A percentile compares a stretch with the other conserved stretches of the same genome.
phyloP scores from a whole-genome alignment of 2,113 vertebrate genomes.

The Crotalus helleri region DNA sequence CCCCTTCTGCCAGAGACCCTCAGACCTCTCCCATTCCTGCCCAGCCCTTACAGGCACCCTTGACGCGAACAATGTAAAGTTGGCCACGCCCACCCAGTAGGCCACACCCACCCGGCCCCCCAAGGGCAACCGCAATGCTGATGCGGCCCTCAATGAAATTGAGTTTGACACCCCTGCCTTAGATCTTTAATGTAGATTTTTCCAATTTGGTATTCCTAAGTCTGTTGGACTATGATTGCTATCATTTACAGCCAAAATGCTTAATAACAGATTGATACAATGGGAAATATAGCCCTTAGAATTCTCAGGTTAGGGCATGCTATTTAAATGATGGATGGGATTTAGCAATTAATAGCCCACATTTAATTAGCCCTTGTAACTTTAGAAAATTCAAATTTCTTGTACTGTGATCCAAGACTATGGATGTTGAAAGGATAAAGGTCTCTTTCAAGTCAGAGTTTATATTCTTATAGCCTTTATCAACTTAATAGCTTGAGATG shows the following conservation, averaged over 20 bases:
- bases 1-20: no score
- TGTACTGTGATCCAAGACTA: not conserved
- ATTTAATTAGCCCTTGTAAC: not conserved
- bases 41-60: no score
- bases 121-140: no score
- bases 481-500: not conserved
- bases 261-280: not conserved
- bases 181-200: not conserved
- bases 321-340: not conserved
- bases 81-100: no score
- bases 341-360: not conserved
- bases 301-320: not conserved
- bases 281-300: not conserved
- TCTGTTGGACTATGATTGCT: not conserved
- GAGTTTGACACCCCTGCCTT: not conserved
- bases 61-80: no score
- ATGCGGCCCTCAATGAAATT: no score
- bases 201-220: not conserved
- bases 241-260: not conserved
- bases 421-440: not conserved
- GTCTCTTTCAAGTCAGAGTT: not conserved
- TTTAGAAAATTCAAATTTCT: not conserved
- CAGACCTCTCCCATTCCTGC: no score
- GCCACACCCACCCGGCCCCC: no score
- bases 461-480: not conserved